Evolutionary conservation across 2,888 invertebrate genomes (phyloP).

Genomic region (Sinhomidia bicolor): DNA sequence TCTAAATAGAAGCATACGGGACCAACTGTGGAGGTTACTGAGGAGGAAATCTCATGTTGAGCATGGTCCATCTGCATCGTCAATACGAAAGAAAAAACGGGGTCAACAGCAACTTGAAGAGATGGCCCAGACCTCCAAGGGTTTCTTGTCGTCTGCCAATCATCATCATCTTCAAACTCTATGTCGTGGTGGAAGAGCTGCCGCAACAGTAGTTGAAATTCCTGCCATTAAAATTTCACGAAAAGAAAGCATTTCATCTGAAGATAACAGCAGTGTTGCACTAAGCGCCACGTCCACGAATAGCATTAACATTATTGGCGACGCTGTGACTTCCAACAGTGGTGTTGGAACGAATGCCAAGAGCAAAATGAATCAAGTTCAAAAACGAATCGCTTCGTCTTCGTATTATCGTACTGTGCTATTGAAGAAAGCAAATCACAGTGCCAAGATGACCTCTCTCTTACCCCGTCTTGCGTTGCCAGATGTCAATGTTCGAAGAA

Average conservation of each 20-base stretch:
- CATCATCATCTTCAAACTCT: conserved; percentile 63
- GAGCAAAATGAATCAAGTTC: conserved; percentile 70
- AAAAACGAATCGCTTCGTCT: conserved; percentile 59
- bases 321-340: neutral
- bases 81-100: conserved; percentile 68
- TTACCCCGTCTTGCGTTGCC: conserved; percentile 60
- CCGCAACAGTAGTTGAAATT: conserved; percentile 25
- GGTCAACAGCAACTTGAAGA: conserved; percentile 67
- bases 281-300: conserved; percentile 53
- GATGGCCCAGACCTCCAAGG: conserved; percentile 61
- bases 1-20: conserved; percentile 79
- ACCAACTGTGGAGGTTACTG: conserved; percentile 76
- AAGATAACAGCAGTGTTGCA: conserved; percentile 54
- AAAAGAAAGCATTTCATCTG: conserved; percentile 69
- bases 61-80: conserved; percentile 65
- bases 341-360: conserved; percentile 10
- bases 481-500: conserved; percentile 68
- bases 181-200: conserved; percentile 21
- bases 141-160: conserved; percentile 65
- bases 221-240: conserved; percentile 69
- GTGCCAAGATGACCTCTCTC: conserved; percentile 49
- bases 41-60: conserved; percentile 50
- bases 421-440: conserved; percentile 61
- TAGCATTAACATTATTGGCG: conserved; percentile 48
- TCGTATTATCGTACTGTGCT: conserved; percentile 65